Percentiles rank a stretch among this genome's conserved stretches.
These are phyloP conservation scores for Macroteleia sp. DNA, from an alignment of 2,888 invertebrate genomes.

Conservation along the genomic window DNA sequence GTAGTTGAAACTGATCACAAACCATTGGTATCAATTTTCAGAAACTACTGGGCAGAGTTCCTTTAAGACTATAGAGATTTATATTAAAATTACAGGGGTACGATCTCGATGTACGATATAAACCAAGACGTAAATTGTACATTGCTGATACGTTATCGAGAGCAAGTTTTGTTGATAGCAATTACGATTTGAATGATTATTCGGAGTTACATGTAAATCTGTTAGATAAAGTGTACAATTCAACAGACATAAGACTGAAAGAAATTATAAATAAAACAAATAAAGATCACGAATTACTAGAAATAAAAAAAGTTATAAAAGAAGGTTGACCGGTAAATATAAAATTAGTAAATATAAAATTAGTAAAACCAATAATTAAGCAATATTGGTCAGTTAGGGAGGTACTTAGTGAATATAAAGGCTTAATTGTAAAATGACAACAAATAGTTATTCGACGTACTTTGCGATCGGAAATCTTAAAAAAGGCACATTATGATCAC, in stretches of 20 bases:
- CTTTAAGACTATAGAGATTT: slow-evolving; percentile 29
- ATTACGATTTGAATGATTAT: slow-evolving; percentile 32
- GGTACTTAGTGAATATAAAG: slow-evolving; percentile 7
- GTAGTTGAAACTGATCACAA: slow-evolving; percentile 50
- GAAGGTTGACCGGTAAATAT: slow-evolving; percentile 21
- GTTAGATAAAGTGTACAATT: slow-evolving; percentile 69
- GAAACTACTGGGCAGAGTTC: slow-evolving; percentile 64
- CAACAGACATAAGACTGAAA: slow-evolving; percentile 10
- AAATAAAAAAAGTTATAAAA: slow-evolving; percentile 56
- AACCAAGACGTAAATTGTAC: slow-evolving; percentile 69
- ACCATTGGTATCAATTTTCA: slow-evolving; percentile 67
- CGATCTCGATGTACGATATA: slow-evolving; percentile 43
- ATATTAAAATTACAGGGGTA: slow-evolving; percentile 37
- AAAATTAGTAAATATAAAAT: too few relatives aligned
- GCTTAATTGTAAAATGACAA: slow-evolving; percentile 35
- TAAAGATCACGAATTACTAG: slow-evolving; percentile 60
- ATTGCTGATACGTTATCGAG: slow-evolving; percentile 74
- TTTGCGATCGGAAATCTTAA: slow-evolving; percentile 40
- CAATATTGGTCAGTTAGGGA: slow-evolving; percentile 27
- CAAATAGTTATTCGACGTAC: slow-evolving; percentile 45
- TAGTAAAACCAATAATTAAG: slow-evolving; percentile 1
- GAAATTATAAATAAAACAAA: slow-evolving; percentile 32
- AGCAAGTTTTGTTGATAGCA: slow-evolving; percentile 27
- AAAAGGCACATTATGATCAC: slow-evolving; percentile 43
- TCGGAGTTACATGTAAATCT: not conserved